Evolutionary conservation across 37 sponge, comb jelly and placozoan species (phyloP).

Genomic region (Haliclona indistincta): DNA sequence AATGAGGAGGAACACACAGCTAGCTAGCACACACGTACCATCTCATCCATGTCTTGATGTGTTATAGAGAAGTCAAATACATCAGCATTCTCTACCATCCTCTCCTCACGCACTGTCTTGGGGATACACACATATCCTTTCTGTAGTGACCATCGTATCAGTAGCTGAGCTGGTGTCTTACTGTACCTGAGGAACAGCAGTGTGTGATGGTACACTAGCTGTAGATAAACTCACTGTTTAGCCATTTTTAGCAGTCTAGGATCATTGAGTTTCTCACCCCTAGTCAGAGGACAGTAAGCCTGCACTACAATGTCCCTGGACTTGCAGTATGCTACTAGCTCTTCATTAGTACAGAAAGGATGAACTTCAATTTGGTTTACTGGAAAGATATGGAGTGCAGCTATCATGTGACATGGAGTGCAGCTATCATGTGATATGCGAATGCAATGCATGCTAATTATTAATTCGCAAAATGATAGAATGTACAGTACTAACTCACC

Average conservation of each 20-base stretch:
- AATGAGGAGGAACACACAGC: not conserved
- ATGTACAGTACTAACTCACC: conserved; percentile 42
- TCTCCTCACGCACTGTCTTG: conserved; percentile 54
- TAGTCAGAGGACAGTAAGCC: conserved; percentile 82
- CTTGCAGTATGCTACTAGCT: conserved; percentile 64
- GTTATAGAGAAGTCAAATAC: conserved; percentile 85
- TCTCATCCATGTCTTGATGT: conserved; percentile 69
- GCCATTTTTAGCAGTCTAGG: conserved; percentile 60
- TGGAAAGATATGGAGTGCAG: conserved; percentile 7
- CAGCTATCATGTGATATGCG: too few species aligned
- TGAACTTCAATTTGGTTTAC: conserved; percentile 84
- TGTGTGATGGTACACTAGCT: too few species aligned
- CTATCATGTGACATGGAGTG: too few species aligned
- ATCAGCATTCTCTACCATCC: conserved; percentile 77
- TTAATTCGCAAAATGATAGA: too few species aligned
- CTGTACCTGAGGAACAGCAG: too few species aligned
- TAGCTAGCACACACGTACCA: conserved; percentile 36
- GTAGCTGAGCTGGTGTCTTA: conserved; percentile 71
- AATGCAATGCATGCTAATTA: too few species aligned
- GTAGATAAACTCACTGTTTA: conserved; percentile 30
- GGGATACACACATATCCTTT: conserved; percentile 85
- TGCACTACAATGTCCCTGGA: conserved; percentile 61
- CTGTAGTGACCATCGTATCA: conserved; percentile 84
- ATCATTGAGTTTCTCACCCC: conserved; percentile 60
- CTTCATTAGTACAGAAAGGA: conserved; percentile 70